phyloP scores from a whole-genome alignment of 2,888 invertebrate species.

The Euplexia lucipara region DNA sequence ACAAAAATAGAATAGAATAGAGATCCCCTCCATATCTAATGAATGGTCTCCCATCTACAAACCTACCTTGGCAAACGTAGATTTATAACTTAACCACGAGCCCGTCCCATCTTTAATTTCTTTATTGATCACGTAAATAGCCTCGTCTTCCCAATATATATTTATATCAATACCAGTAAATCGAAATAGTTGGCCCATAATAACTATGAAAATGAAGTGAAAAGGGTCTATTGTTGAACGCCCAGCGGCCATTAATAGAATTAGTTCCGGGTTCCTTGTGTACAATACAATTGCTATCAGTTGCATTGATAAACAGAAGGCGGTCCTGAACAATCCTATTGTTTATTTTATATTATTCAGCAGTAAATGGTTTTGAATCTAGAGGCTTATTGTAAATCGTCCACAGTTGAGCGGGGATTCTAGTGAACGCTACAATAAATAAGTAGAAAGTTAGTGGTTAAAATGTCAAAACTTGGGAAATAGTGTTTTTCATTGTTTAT shows the following conservation, averaged over 20 bases:
- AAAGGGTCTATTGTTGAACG: constrained; percentile 36
- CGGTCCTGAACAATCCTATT: constrained; percentile 7
- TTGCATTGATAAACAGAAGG: constrained; percentile 15
- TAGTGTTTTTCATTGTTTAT: too few relatives aligned
- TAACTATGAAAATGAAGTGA: constrained; percentile 21
- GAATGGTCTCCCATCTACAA: too few relatives aligned
- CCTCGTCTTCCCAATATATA: neutral
- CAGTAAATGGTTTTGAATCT: constrained; percentile 5
- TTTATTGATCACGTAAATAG: too few relatives aligned
- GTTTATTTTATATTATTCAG: constrained; percentile 4
- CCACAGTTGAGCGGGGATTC: too few relatives aligned
- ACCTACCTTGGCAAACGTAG: too few relatives aligned
- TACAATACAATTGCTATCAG: constrained; percentile 18
- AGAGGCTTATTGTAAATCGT: neutral
- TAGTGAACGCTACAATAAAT: too few relatives aligned
- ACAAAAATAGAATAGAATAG: too few relatives aligned
- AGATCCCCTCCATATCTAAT: too few relatives aligned
- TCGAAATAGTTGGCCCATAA: constrained; percentile 1
- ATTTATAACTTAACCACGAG: too few relatives aligned
- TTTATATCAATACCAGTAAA: neutral
- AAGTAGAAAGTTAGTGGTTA: too few relatives aligned
- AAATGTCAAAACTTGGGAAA: too few relatives aligned
- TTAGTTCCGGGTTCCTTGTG: constrained; percentile 26
- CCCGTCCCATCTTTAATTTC: too few relatives aligned
- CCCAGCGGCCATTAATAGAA: constrained; percentile 12